phyloP scores from a whole-genome alignment of 2,888 invertebrate genomes.

The Tetheella fluctuosa region DNA sequence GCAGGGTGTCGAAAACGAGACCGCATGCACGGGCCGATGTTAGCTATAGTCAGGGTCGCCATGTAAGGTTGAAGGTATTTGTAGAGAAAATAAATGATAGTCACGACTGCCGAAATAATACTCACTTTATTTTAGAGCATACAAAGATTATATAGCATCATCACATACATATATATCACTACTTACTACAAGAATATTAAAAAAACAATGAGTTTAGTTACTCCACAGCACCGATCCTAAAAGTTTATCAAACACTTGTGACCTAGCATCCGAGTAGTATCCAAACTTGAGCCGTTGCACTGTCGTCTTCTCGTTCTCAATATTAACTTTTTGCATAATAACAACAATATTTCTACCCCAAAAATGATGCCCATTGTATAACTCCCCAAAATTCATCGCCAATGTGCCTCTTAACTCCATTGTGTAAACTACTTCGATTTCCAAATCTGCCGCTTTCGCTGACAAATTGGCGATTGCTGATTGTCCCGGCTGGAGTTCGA shows the following conservation, averaged over 20 bases:
- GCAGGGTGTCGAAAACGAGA: too few relatives aligned
- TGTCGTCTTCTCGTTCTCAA: slow-evolving; percentile 48
- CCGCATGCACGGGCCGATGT: too few relatives aligned
- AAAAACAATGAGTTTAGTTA: too few relatives aligned
- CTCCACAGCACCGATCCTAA: slow-evolving; percentile 33
- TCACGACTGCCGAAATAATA: too few relatives aligned
- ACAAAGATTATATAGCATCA: too few relatives aligned
- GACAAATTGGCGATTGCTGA: slow-evolving; percentile 62
- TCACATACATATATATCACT: too few relatives aligned
- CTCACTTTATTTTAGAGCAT: too few relatives aligned
- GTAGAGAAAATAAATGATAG: too few relatives aligned
- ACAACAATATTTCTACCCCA: slow-evolving; percentile 57
- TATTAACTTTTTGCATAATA: slow-evolving; percentile 52
- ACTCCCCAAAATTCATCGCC: slow-evolving; percentile 61
- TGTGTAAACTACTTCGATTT: slow-evolving; percentile 58
- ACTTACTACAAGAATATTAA: too few relatives aligned
- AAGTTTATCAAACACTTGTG: slow-evolving; percentile 61
- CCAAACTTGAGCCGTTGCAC: slow-evolving; percentile 57
- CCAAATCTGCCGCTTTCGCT: slow-evolving; percentile 57
- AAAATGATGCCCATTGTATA: slow-evolving; percentile 61
- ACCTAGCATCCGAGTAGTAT: slow-evolving; percentile 57
- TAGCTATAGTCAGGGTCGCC: too few relatives aligned
- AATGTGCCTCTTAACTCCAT: slow-evolving; percentile 59
- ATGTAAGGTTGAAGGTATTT: too few relatives aligned
- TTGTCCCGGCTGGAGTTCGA: slow-evolving; percentile 61